Conservation (phyloP, 2,113 vertebrate genomes). For the Dromiciops gliroides region DNA sequence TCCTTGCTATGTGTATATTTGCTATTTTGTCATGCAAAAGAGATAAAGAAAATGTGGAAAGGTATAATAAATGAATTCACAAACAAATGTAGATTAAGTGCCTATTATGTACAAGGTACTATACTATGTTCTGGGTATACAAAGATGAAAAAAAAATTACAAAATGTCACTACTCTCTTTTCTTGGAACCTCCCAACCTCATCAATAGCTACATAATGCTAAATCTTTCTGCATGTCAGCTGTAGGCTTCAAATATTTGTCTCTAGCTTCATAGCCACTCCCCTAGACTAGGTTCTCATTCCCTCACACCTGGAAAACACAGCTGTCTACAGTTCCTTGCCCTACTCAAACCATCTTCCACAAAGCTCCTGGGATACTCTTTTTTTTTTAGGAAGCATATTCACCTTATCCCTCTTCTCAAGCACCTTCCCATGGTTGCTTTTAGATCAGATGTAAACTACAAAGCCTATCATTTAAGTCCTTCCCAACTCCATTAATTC, state of each 20-base stretch:
- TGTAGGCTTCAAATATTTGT: not conserved
- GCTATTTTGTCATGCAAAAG: not conserved
- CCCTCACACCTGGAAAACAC: not conserved
- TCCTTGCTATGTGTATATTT: not conserved
- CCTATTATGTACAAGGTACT: not conserved
- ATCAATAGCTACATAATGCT: not conserved
- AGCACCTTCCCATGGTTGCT: not conserved
- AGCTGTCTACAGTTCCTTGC: not conserved
- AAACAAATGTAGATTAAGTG: not conserved
- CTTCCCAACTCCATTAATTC: not conserved
- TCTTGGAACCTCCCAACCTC: not conserved
- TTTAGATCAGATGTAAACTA: not conserved
- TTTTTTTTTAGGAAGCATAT: not conserved
- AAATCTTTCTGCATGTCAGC: not conserved
- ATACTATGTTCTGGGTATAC: not conserved
- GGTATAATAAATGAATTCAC: not conserved
- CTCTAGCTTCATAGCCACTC: not conserved
- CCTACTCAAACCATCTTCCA: not conserved
- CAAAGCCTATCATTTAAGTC: not conserved
- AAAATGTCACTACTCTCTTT: not conserved
- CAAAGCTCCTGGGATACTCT: not conserved
- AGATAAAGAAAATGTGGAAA: not conserved
- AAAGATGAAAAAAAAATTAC: not conserved
- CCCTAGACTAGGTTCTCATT: not conserved
- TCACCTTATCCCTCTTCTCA: not conserved